These are phyloP conservation scores for Sebastes variabilis DNA, from an alignment of 2,797 vertebrate genomes.

Conservation along the genomic window DNA sequence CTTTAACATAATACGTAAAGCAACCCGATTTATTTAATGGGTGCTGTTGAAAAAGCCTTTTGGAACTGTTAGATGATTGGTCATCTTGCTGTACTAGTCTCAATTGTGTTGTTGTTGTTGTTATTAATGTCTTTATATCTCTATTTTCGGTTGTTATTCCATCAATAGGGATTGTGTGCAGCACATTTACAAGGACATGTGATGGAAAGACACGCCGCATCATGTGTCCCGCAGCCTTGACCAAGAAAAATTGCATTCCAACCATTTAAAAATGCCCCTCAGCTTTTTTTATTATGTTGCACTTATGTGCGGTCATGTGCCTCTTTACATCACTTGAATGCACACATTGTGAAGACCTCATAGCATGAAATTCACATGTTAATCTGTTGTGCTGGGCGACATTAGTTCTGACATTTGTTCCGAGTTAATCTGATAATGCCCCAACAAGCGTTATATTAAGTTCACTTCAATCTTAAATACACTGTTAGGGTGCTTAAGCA, in stretches of 20 bases:
- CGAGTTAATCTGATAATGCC: slow-evolving; percentile 43
- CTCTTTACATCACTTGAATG: slow-evolving; percentile 30
- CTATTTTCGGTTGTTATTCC: not conserved
- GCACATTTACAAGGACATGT: slow-evolving; percentile 44
- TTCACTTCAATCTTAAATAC: slow-evolving; percentile 40
- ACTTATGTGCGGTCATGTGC: slow-evolving; percentile 52
- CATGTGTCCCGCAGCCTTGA: slow-evolving; percentile 47
- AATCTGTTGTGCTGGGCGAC: slow-evolving; percentile 32
- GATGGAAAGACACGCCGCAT: slow-evolving; percentile 30
- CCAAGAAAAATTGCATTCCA: slow-evolving; percentile 58
- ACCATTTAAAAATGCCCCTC: slow-evolving; percentile 40
- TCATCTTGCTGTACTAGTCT: slow-evolving; percentile 1
- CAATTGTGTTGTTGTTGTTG: not conserved
- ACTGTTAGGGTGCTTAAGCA: slow-evolving; percentile 27
- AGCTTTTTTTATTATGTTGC: slow-evolving; percentile 42
- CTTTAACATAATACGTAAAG: not conserved
- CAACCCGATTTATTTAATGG: not conserved
- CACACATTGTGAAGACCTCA: slow-evolving; percentile 36
- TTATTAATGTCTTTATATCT: not conserved
- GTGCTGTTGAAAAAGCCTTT: not conserved
- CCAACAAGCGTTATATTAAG: slow-evolving; percentile 34
- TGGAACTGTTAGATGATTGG: not conserved
- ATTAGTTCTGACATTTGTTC: slow-evolving; percentile 44
- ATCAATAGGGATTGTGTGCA: slow-evolving; percentile 9
- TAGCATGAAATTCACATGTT: slow-evolving; percentile 41